A percentile compares a stretch with the other conserved stretches of the same genome.
Conservation (phyloP, 2,888 invertebrate genomes). For the Hoplodrina ambigua region DNA sequence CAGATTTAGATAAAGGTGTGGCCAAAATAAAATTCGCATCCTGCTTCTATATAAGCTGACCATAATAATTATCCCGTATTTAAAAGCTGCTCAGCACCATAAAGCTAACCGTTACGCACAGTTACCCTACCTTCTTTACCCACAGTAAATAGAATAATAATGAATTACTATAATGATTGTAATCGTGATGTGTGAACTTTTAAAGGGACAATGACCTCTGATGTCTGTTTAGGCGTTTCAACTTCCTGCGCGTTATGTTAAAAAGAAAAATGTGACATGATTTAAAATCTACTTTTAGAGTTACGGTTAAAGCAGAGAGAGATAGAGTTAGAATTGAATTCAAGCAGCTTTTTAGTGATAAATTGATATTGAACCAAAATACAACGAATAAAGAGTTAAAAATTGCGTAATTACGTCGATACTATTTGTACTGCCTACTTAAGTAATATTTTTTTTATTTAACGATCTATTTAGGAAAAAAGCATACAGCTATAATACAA, state of each 20-base stretch:
- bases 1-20: not conserved
- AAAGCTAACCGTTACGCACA: not conserved
- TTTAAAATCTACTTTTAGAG: no score
- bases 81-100: conserved; percentile 2
- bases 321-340: no score
- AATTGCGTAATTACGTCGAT: no score
- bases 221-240: not conserved
- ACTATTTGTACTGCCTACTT: no score
- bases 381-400: no score
- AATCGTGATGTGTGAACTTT: conserved; percentile 14
- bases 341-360: no score
- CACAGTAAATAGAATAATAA: not conserved
- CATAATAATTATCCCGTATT: not conserved
- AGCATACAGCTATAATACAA: not conserved
- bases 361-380: no score
- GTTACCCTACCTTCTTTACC: not conserved
- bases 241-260: not conserved
- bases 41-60: conserved; percentile 12
- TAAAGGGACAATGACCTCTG: conserved; percentile 7
- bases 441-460: no score
- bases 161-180: not conserved
- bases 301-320: no score
- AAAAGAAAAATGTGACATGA: not conserved
- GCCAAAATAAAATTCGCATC: conserved; percentile 14
- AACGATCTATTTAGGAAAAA: no score